A percentile compares a stretch with the other conserved stretches of the same genome.
phyloP scores from a whole-genome alignment of 2,113 vertebrate species.

The Alligator sinensis region DNA sequence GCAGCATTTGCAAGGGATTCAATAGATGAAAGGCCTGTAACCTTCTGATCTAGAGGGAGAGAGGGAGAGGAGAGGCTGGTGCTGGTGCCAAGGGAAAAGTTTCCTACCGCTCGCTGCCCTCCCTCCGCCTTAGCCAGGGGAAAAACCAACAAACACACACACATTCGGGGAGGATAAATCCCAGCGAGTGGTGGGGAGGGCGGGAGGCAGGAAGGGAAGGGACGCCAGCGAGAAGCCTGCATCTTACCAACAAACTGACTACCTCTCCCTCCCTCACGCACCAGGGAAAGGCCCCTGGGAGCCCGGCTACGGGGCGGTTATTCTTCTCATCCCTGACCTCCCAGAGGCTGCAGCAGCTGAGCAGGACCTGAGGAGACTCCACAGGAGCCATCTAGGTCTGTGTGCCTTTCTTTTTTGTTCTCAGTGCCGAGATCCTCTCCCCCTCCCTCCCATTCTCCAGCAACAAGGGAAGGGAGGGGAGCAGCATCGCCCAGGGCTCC shows the following conservation, averaged over 20 bases:
- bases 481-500: neutral
- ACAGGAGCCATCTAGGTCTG: neutral
- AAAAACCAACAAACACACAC: conserved; percentile 67
- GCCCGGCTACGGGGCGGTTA: too few relatives aligned
- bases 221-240: neutral
- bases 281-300: neutral
- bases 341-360: neutral
- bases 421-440: neutral
- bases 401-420: neutral
- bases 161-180: neutral
- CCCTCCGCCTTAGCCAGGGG: neutral
- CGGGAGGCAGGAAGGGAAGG: neutral
- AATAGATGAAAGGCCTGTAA: conserved; percentile 54
- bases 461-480: neutral
- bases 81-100: conserved; percentile 61
- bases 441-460: neutral
- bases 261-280: neutral
- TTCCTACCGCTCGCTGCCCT: conserved; percentile 8
- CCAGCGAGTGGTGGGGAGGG: fast-evolving
- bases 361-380: neutral
- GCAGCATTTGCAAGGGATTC: neutral
- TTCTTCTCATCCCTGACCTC: neutral
- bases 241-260: too few relatives aligned
- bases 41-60: conserved; percentile 12
- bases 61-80: conserved; percentile 37